These are phyloP conservation scores for Narcine bancroftii DNA, from an alignment of 2,113 vertebrate genomes.

Conservation along the genomic window DNA sequence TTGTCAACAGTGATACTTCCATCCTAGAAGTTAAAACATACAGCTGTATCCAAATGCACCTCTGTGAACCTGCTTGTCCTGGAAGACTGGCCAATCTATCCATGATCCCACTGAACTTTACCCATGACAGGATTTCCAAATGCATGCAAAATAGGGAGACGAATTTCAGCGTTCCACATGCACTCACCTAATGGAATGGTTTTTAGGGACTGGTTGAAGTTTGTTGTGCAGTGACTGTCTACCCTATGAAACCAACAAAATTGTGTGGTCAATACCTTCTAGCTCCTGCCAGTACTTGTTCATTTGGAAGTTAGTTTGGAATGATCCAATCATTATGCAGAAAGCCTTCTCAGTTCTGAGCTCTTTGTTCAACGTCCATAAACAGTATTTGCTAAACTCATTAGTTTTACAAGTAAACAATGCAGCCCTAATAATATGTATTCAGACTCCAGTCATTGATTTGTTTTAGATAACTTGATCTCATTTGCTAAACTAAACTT, in stretches of 20 bases:
- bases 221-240: not conserved
- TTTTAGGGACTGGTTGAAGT: not conserved
- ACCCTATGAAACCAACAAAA: not conserved
- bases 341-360: not conserved
- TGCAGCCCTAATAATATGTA: not conserved
- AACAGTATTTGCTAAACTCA: not conserved
- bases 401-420: not conserved
- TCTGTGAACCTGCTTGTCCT: not conserved
- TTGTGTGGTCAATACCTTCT: not conserved
- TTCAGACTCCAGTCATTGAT: not conserved
- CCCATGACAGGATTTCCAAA: not conserved
- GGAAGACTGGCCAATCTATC: not conserved
- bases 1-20: too few relatives aligned
- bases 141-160: too few relatives aligned
- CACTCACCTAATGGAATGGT: not conserved
- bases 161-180: not conserved
- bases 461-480: not conserved
- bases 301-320: not conserved
- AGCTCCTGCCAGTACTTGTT: not conserved
- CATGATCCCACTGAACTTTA: not conserved
- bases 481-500: not conserved
- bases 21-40: too few relatives aligned
- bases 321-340: not conserved
- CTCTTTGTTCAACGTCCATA: not conserved
- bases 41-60: not conserved